Percentiles rank a stretch among this genome's conserved stretches.
Evolutionary conservation across 92 coral and sea anemone species (phyloP).

Genomic region (Paragorgia papillata): DNA sequence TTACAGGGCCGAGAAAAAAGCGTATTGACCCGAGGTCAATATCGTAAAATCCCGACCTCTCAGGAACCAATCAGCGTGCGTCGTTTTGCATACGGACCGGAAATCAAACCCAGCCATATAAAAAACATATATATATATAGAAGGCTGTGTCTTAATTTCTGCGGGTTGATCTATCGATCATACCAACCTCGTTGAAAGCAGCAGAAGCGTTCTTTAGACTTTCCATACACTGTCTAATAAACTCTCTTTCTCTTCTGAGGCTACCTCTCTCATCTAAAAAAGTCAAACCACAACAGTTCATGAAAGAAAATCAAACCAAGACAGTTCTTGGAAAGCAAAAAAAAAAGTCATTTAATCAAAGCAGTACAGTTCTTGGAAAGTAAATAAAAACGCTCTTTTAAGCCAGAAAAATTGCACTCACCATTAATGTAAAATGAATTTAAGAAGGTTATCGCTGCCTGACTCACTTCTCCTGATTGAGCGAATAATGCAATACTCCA

Average conservation of each 20-base stretch:
- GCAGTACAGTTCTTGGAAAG: too few relatives aligned
- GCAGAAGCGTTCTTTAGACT: constrained; percentile 82
- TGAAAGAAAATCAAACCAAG: neutral
- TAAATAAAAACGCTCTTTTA: neutral
- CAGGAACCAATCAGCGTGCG: too few relatives aligned
- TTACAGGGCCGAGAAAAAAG: too few relatives aligned
- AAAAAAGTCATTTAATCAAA: neutral
- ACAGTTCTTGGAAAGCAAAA: neutral
- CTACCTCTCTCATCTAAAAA: constrained; percentile 86
- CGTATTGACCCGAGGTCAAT: too few relatives aligned
- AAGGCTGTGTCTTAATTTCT: too few relatives aligned
- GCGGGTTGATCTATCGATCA: too few relatives aligned
- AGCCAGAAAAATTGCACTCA: constrained; percentile 52
- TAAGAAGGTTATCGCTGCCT: constrained; percentile 90
- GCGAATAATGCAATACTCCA: constrained; percentile 93
- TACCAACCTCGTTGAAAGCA: constrained; percentile 47
- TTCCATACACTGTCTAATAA: constrained; percentile 79
- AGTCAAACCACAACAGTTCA: too few relatives aligned
- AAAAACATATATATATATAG: too few relatives aligned
- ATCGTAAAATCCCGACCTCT: too few relatives aligned
- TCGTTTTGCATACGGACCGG: too few relatives aligned
- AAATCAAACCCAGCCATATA: too few relatives aligned
- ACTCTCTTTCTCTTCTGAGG: constrained; percentile 84
- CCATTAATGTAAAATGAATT: constrained; percentile 95
- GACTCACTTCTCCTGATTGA: constrained; percentile 82